Evolutionary conservation across 2,113 vertebrate genomes (phyloP), one percentile per base, ranked within the genome.

Genomic region (Marcusenius ussheri): DNA sequence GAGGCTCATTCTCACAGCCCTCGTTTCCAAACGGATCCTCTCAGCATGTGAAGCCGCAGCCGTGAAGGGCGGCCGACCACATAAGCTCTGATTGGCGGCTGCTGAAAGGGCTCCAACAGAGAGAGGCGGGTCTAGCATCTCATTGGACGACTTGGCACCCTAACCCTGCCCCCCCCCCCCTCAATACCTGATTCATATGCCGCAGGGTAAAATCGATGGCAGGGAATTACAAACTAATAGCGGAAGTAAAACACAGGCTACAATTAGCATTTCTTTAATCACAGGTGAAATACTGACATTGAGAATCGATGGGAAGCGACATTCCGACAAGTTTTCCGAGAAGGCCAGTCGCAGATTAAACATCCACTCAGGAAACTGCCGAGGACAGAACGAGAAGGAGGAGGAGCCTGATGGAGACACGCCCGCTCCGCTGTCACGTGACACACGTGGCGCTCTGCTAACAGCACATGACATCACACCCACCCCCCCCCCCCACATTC

Each of bases 221-320:
- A 58, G 39, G 87, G 24, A 89, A 91, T 83, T 87, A 91, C 88
- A 80, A 89, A 86, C 49, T 74, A 86, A 86, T 86, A 89, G 89
- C 35, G 39, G 83, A 89, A 89, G 53, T 88, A 91, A 91, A 88
- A 62, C 86, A 83, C 74, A 24, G 77, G 83, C 50, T 83, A 56
- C 83, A 83, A 80, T 91, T 90, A 90, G 87, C 42, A 83, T 80
- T 74, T 89, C 77, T 87, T 90, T 92, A 91, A 90, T 66, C 83
- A 89, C 87, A 89, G 74, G 89, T 45, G 88, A 90, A 89, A 89
- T 47, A 49, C 24, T 46, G 88, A 70, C 83, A 88, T 77, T 66
- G 84, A 80, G 47, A 89, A 91, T 88, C 88, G 77, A 89, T 91
- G n/a, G 21, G 2, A 46, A 17, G 66, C 35, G 62, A 80, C 77